These are phyloP conservation scores for Chamaetylas fuelleborni DNA, from an alignment of 2,113 vertebrate species.

Conservation along the genomic window DNA sequence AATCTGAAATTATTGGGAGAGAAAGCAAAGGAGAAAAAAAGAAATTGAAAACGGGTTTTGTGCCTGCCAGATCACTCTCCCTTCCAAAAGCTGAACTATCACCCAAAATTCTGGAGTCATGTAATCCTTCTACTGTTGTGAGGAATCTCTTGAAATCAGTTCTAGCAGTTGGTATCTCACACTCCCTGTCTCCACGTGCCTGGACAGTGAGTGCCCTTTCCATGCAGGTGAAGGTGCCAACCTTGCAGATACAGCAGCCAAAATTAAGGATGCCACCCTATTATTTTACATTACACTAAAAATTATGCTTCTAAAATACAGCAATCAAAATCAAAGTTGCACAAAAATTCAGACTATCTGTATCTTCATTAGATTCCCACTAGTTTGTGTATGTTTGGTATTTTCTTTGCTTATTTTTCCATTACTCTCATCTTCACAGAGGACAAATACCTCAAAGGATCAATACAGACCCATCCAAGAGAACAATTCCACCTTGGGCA, in stretches of 20 bases:
- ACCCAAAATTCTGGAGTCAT: background rate
- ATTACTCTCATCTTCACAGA: background rate
- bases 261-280: background rate
- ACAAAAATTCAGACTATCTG: background rate
- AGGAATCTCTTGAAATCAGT: background rate
- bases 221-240: background rate
- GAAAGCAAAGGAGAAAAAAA: background rate
- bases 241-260: background rate
- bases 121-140: background rate
- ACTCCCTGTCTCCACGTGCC: background rate
- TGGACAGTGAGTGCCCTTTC: background rate
- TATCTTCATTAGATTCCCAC: background rate
- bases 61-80: background rate
- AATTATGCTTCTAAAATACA: background rate
- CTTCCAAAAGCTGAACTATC: background rate
- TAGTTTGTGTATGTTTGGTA: rapidly evolving
- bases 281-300: background rate
- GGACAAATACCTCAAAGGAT: background rate
- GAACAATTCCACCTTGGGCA: background rate
- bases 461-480: background rate
- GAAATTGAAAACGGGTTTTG: background rate
- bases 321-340: background rate
- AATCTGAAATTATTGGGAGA: background rate
- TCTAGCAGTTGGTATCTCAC: background rate
- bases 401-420: background rate